Base-by-base conservation (phyloP, 2,113 vertebrate genomes). In the Mola mola region DNA sequence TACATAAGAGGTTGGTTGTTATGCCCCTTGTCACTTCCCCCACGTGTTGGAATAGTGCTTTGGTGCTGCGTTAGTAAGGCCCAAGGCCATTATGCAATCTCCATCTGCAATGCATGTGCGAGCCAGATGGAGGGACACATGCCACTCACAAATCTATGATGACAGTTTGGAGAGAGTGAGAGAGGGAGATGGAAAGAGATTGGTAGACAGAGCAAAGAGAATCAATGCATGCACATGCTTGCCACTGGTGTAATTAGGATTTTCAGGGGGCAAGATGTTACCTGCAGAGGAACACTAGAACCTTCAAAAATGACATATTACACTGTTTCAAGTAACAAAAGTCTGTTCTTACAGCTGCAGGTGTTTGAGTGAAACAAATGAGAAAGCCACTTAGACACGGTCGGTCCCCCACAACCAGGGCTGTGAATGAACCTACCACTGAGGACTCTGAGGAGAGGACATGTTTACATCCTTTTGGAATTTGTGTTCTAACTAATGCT, bases 81-180 rank as follows among this genome's bases (percentile, higher is more conserved):
- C 59, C 9, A 1, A 21, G 16, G 43, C 61, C 55, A 65, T 86
- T 88, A 87, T 37, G 78, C 80, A 87, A 86, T 29, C 52, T 52
- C 51, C 50, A 52, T 73, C 83, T 61, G 78, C 61, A 57, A 57
- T 52, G 75, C 82, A 71, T 74, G 76, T 19, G 79, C 52, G 15
- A n/a, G 62, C 60, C 80, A 87, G 84, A 87, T 79, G 72, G 72
- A 78, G 41, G 58, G 69, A 82, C 82, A 74, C 79, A 85, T 70
- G 80, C 53, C 78, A 82, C 62, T 75, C 71, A 75, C 70, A 82
- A 71, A 85, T 81, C 82, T 79, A 69, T 41, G 64, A 57, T 50
- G 58, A 42, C 61, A 47, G 70, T 33, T 46, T 11, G 11, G 16
- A 11, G 34, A 51, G 29, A 24, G 24, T 16, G 34, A 40, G 25